Percentiles rank a stretch among this genome's conserved stretches.
Conservation (phyloP, 2,888 invertebrate genomes). For the Digitonthophagus gazella region DNA sequence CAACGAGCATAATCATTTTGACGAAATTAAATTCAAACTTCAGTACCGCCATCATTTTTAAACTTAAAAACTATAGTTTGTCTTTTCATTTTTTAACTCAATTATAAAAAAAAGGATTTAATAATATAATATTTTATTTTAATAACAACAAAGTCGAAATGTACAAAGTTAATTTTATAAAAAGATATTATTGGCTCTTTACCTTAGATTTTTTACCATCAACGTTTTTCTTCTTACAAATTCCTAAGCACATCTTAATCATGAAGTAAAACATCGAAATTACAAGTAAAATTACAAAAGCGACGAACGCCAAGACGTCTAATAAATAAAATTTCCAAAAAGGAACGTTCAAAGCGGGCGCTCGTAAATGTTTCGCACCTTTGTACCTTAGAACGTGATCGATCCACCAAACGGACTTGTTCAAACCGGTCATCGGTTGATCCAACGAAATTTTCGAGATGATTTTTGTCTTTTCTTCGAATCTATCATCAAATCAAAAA, state of each 20-base stretch:
- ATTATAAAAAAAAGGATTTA: too few species aligned
- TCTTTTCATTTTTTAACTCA: too few species aligned
- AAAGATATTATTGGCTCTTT: not conserved
- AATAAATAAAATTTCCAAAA: conserved; percentile 32
- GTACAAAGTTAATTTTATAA: too few species aligned
- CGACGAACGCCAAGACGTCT: conserved; percentile 28
- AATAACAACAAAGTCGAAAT: too few species aligned
- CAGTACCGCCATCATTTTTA: too few species aligned
- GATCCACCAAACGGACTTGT: conserved; percentile 34
- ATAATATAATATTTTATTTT: too few species aligned
- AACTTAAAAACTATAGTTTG: too few species aligned
- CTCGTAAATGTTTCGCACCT: conserved; percentile 31
- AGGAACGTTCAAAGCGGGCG: conserved; percentile 27
- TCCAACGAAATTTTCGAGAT: conserved; percentile 29
- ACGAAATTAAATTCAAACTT: too few species aligned
- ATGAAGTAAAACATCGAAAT: not conserved
- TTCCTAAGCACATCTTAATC: not conserved
- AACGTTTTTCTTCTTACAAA: not conserved
- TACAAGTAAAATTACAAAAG: not conserved
- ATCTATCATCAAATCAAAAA: too few species aligned
- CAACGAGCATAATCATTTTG: too few species aligned
- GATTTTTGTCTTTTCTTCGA: conserved; percentile 20
- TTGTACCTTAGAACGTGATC: conserved; percentile 33
- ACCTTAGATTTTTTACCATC: not conserved
- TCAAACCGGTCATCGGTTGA: conserved; percentile 31